A percentile compares a stretch with the other conserved stretches of the same genome.
phyloP scores from a whole-genome alignment of 1,140 invertebrate genomes.

The Leptinotarsa lineolata region DNA sequence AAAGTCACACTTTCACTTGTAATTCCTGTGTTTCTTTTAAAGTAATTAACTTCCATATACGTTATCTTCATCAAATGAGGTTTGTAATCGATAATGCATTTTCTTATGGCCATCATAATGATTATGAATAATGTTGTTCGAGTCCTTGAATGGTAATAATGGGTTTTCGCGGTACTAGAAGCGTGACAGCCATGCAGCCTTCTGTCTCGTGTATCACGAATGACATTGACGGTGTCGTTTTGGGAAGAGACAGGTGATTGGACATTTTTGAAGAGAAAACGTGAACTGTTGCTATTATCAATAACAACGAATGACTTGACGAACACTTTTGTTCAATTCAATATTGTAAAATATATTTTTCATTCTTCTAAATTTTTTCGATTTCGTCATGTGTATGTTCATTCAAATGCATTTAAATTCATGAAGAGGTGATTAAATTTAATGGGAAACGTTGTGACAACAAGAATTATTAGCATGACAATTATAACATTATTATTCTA shows the following conservation, averaged over 20 bases:
- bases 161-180: neutral
- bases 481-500: neutral
- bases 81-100: neutral
- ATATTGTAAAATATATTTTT: too few species aligned
- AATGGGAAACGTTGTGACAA: neutral
- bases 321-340: too few species aligned
- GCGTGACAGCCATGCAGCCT: too few species aligned
- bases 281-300: too few species aligned
- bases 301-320: too few species aligned
- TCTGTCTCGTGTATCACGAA: too few species aligned
- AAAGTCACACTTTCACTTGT: neutral
- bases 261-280: too few species aligned
- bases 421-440: conserved; percentile 1
- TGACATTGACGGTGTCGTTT: too few species aligned
- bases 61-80: neutral
- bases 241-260: too few species aligned
- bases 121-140: neutral
- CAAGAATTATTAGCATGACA: neutral
- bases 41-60: neutral
- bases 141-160: neutral
- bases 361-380: too few species aligned
- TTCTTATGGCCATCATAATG: neutral
- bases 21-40: neutral
- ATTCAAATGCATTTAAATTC: too few species aligned
- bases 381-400: too few species aligned